phyloP scores from a whole-genome alignment of 92 coral and sea anemone genomes.

The Paramuricea clavata region DNA sequence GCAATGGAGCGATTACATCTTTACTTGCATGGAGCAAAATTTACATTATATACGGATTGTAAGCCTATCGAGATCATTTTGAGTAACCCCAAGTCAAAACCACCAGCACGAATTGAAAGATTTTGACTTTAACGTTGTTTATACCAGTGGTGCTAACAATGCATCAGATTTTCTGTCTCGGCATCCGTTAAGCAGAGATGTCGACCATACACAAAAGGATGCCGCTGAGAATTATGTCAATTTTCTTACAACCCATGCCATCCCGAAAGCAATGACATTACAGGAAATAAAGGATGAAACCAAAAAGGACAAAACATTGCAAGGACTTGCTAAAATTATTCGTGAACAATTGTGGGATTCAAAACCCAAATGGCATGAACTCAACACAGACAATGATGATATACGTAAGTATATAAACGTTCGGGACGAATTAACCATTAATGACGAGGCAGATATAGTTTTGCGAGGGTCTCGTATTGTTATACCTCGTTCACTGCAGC shows the following conservation, averaged over 20 bases:
- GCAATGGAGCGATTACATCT: conserved; percentile 32
- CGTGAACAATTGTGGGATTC: neutral
- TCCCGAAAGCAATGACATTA: conserved; percentile 31
- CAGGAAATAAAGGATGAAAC: conserved; percentile 10
- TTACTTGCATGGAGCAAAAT: conserved; percentile 27
- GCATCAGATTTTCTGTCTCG: conserved; percentile 35
- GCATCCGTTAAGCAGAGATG: neutral
- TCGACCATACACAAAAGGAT: neutral
- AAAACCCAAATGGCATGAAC: too few species aligned
- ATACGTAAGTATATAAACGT: too few species aligned
- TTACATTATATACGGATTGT: conserved; percentile 38
- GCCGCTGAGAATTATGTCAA: conserved; percentile 21
- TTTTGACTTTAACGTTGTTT: conserved; percentile 9
- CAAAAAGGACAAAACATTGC: neutral
- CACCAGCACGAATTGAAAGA: conserved; percentile 40
- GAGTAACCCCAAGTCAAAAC: conserved; percentile 39
- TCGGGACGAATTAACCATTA: too few species aligned
- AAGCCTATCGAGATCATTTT: conserved; percentile 45
- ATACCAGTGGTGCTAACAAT: neutral
- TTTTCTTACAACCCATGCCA: conserved; percentile 18
- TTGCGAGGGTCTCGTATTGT: neutral
- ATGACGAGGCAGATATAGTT: too few species aligned
- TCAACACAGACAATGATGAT: too few species aligned
- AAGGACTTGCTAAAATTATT: neutral
- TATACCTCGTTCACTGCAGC: conserved; percentile 38